Conservation (phyloP, 2,113 vertebrate species). For the Glareola pratincola region DNA sequence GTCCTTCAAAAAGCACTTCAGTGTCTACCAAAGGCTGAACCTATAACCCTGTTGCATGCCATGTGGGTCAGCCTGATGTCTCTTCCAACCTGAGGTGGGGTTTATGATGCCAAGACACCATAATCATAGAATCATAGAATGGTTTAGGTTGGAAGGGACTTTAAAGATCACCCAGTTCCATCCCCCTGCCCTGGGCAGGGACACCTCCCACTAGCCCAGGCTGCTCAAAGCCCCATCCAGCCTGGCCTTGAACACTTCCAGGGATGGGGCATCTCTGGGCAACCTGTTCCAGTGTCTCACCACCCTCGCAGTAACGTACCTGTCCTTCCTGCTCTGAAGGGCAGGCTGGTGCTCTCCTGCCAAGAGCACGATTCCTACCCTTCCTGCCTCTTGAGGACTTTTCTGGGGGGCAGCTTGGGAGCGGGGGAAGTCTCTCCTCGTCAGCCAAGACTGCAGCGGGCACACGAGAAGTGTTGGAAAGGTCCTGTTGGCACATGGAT, state of each 20-base stretch:
- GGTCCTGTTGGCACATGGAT: fast-evolving
- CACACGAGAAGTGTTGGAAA: not conserved
- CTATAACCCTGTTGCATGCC: not conserved
- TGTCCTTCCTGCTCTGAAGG: not conserved
- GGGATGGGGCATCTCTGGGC: too few species aligned
- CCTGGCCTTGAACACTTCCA: too few species aligned
- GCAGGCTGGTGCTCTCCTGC: not conserved
- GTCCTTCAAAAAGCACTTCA: not conserved
- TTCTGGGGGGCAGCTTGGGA: not conserved
- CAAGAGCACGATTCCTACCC: not conserved
- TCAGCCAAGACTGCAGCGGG: not conserved
- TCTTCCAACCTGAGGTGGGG: not conserved
- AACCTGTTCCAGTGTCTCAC: too few species aligned
- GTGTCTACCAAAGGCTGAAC: not conserved
- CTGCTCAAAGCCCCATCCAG: too few species aligned
- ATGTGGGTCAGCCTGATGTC: not conserved
- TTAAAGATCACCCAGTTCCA: too few species aligned
- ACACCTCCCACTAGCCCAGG: too few species aligned
- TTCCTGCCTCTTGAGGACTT: not conserved
- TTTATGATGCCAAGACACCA: not conserved
- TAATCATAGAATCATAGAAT: too few species aligned
- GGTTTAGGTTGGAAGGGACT: too few species aligned
- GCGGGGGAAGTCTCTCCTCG: not conserved
- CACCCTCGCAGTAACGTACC: too few species aligned
- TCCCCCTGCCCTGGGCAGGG: too few species aligned